phyloP scores from a whole-genome alignment of 2,797 vertebrate species.

The Trachurus trachurus region DNA sequence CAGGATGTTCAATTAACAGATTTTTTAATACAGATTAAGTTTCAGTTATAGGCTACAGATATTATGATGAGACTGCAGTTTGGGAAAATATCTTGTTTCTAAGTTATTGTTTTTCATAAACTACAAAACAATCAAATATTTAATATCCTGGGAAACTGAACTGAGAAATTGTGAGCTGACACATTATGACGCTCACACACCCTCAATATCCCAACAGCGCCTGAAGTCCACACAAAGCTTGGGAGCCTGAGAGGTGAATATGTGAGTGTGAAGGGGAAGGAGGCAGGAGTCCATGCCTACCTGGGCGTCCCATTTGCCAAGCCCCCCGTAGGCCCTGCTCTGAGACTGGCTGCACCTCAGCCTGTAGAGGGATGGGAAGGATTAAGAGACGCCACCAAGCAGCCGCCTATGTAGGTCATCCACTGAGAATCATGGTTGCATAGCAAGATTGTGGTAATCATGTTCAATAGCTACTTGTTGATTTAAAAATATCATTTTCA shows the following conservation, averaged over 20 bases:
- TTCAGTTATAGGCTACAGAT: not conserved
- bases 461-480: not conserved
- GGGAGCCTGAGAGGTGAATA: conserved; percentile 79
- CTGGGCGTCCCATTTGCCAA: conserved; percentile 84
- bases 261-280: conserved; percentile 78
- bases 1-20: too few relatives aligned
- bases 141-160: too few relatives aligned
- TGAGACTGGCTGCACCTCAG: conserved; percentile 81
- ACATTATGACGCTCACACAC: not conserved
- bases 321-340: conserved; percentile 78
- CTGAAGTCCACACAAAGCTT: conserved; percentile 73
- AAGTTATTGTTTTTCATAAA: not conserved
- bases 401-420: conserved; percentile 77
- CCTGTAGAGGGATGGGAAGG: conserved; percentile 79
- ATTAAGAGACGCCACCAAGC: conserved; percentile 77
- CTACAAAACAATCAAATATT: too few relatives aligned
- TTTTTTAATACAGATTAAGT: too few relatives aligned
- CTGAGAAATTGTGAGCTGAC: not conserved
- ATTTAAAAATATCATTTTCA: conserved; percentile 34
- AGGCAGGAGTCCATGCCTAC: conserved; percentile 76
- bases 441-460: not conserved
- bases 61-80: not conserved
- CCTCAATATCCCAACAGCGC: conserved; percentile 45
- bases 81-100: not conserved
- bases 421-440: not conserved